These are phyloP conservation scores for Drosophila rhopaloa DNA, from an alignment of 1,140 invertebrate genomes.

Conservation along the genomic window DNA sequence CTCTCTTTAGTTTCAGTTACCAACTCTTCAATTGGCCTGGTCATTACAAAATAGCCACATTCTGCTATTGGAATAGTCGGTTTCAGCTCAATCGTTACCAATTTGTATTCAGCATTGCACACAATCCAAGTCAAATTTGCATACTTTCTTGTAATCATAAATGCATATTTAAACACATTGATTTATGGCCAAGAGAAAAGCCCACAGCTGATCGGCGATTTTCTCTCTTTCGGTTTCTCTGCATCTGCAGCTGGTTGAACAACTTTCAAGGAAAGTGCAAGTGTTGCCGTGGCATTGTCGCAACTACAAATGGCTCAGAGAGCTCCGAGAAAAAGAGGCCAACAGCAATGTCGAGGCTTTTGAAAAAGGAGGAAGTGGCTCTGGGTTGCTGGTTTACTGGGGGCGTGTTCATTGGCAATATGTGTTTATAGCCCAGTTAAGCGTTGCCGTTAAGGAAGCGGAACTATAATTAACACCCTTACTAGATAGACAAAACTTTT, in stretches of 20 bases:
- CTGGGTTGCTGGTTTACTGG: constrained; percentile 67
- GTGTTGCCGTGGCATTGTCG: constrained; percentile 79
- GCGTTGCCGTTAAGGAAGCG: constrained; percentile 43
- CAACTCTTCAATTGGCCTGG: constrained; percentile 34
- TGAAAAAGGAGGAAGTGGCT: constrained; percentile 71
- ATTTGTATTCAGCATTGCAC: constrained; percentile 48
- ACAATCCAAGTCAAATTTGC: constrained; percentile 48
- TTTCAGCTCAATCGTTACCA: constrained; percentile 34
- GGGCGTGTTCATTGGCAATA: constrained; percentile 14
- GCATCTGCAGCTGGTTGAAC: constrained; percentile 52
- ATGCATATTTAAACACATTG: constrained; percentile 1
- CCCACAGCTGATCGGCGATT: constrained; percentile 28
- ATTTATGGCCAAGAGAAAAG: constrained; percentile 37
- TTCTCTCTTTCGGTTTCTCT: constrained; percentile 18
- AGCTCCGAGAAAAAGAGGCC: constrained; percentile 12
- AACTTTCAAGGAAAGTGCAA: constrained; percentile 83
- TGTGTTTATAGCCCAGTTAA: constrained; percentile 34
- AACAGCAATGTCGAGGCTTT: constrained; percentile 55
- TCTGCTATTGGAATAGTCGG: constrained; percentile 20
- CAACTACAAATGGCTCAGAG: constrained; percentile 27
- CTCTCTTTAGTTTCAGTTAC: constrained; percentile 7
- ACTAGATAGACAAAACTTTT: constrained; percentile 11
- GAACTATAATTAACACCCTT: constrained; percentile 53
- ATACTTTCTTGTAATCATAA: constrained; percentile 44
- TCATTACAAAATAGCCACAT: constrained; percentile 41